Evolutionary conservation across 1,140 invertebrate genomes (phyloP).

Genomic region (Apocrypta bakeri): DNA sequence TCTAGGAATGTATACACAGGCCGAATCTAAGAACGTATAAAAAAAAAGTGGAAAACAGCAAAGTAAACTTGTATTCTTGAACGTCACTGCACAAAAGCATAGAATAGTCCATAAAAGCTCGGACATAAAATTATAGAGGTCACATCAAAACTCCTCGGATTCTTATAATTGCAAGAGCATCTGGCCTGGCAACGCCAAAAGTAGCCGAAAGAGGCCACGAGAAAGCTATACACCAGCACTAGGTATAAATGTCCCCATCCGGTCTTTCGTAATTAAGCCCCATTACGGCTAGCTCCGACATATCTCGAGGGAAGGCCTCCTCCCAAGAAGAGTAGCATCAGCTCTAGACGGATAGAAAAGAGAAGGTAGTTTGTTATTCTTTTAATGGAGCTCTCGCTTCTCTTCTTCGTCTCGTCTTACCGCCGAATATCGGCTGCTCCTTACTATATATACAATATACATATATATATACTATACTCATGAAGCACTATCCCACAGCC

Average conservation of each 20-base stretch:
- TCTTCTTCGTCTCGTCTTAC: constrained; percentile 41
- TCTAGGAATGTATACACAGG: too few species aligned
- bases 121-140: background rate
- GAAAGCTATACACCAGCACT: background rate
- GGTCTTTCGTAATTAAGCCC: constrained; percentile 65
- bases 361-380: constrained; percentile 60
- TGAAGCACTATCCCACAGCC: background rate
- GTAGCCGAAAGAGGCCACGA: background rate
- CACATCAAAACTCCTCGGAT: constrained; percentile 38
- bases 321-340: background rate
- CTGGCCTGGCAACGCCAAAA: constrained; percentile 58
- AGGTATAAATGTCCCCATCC: constrained; percentile 11
- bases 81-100: background rate
- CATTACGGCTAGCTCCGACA: constrained; percentile 63
- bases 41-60: too few species aligned
- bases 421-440: constrained; percentile 10
- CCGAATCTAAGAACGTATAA: too few species aligned
- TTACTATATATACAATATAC: background rate
- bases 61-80: background rate
- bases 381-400: constrained; percentile 54
- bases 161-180: constrained; percentile 66
- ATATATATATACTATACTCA: background rate
- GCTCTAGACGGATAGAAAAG: background rate
- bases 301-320: background rate
- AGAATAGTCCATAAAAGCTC: background rate